These are phyloP conservation scores for Trileptium ribeirensis DNA, from an alignment of 2,888 invertebrate species.

Conservation along the genomic window DNA sequence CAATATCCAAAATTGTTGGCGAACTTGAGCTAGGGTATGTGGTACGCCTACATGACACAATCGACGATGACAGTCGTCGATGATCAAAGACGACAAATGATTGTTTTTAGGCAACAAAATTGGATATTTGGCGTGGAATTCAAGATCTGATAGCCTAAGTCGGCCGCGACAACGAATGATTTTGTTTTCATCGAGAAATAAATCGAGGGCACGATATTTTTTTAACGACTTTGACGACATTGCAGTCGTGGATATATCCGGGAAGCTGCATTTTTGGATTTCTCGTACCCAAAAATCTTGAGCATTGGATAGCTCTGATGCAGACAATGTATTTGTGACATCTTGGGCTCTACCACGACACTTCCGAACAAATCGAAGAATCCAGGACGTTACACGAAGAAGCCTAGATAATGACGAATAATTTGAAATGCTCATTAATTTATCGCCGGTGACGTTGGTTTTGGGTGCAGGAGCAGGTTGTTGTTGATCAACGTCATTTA, in stretches of 20 bases:
- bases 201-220: neutral
- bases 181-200: constrained; percentile 13
- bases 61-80: constrained; percentile 5
- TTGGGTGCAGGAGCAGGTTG: too few species aligned
- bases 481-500: too few species aligned
- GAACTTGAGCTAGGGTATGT: constrained; percentile 7
- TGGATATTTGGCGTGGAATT: neutral
- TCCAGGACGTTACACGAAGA: too few species aligned
- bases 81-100: constrained; percentile 14
- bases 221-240: neutral
- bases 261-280: too few species aligned
- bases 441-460: too few species aligned
- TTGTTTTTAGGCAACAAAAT: constrained; percentile 17
- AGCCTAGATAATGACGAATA: too few species aligned
- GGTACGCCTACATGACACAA: neutral
- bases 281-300: too few species aligned
- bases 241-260: neutral
- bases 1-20: constrained; percentile 1
- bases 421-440: too few species aligned
- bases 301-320: too few species aligned
- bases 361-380: too few species aligned
- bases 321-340: too few species aligned
- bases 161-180: constrained; percentile 19
- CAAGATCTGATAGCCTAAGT: neutral
- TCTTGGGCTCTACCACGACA: too few species aligned